A percentile compares a stretch with the other conserved stretches of the same genome.
Evolutionary conservation across 2,113 vertebrate species (phyloP).

Genomic region (Diadophis punctatus): DNA sequence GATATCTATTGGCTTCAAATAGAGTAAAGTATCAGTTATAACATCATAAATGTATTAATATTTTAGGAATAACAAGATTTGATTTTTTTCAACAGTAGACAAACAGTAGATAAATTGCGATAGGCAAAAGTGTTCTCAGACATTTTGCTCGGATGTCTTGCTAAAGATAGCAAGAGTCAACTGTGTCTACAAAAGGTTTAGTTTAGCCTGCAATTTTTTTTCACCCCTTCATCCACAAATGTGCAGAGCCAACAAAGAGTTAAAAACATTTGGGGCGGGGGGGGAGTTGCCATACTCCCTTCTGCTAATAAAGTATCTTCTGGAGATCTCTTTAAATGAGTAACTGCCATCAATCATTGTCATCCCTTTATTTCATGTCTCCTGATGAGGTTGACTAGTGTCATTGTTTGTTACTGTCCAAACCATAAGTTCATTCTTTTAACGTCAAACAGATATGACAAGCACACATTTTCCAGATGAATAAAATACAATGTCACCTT

Average conservation of each 20-base stretch:
- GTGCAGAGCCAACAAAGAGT: not conserved
- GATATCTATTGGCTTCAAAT: not conserved
- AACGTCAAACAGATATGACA: slow-evolving; percentile 94
- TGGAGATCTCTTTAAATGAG: slow-evolving; percentile 86
- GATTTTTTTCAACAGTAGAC: not conserved
- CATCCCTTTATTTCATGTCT: slow-evolving; percentile 84
- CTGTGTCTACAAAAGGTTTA: not conserved
- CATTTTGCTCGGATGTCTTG: not conserved
- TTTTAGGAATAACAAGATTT: not conserved
- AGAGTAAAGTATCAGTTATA: not conserved
- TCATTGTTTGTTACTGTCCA: slow-evolving; percentile 96
- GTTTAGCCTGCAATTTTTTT: not conserved
- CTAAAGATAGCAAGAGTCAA: not conserved
- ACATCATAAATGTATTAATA: not conserved
- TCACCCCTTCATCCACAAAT: slow-evolving; percentile 11
- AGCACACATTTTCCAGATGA: slow-evolving; percentile 83
- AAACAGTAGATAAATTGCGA: not conserved
- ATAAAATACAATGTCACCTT: slow-evolving; percentile 92
- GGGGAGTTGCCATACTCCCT: slow-evolving; percentile 57
- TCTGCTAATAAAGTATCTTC: slow-evolving; percentile 67
- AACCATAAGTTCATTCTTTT: slow-evolving; percentile 79
- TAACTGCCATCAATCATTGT: slow-evolving; percentile 97
- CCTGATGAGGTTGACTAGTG: slow-evolving; percentile 90
- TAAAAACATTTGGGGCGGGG: not conserved
- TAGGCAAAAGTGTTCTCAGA: not conserved